Percentiles rank a stretch among this genome's conserved stretches.
Conservation (phyloP, 2,888 invertebrate genomes). For the Sepioteuthis lessoniana region DNA sequence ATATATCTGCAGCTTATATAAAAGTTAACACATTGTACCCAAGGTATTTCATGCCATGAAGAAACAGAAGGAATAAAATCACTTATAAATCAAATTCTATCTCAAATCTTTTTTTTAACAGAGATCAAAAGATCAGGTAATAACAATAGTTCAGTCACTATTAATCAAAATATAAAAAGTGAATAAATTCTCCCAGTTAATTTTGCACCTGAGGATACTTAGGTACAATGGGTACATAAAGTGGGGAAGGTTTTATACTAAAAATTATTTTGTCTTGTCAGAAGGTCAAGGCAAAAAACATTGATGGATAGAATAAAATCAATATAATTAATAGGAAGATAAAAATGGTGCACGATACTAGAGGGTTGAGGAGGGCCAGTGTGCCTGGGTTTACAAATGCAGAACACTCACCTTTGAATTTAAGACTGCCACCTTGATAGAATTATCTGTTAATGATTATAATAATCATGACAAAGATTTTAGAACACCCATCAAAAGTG, state of each 20-base stretch:
- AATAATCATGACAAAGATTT: slow-evolving; percentile 33
- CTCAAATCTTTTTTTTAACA: neutral
- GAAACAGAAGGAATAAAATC: neutral
- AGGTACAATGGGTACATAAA: neutral
- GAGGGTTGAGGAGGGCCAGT: neutral
- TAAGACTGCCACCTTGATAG: neutral
- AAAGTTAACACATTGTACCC: neutral
- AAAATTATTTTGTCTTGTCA: neutral
- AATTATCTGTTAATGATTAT: slow-evolving; percentile 33
- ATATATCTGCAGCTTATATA: neutral
- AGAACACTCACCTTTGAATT: slow-evolving; percentile 6
- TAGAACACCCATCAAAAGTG: slow-evolving; percentile 45
- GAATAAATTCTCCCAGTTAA: neutral
- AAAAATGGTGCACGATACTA: neutral
- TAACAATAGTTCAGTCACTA: neutral
- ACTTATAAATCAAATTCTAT: neutral
- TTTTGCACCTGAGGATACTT: neutral
- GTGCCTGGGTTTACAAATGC: neutral
- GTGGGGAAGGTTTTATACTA: neutral
- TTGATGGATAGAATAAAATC: neutral
- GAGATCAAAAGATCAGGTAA: neutral
- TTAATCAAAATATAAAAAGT: neutral
- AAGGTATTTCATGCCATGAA: neutral
- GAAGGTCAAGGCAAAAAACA: neutral
- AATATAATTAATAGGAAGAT: neutral